Evolutionary conservation across 2,113 vertebrate genomes (phyloP), one percentile per base, ranked within the genome.

Genomic region (Oncorhynchus gorbuscha): DNA sequence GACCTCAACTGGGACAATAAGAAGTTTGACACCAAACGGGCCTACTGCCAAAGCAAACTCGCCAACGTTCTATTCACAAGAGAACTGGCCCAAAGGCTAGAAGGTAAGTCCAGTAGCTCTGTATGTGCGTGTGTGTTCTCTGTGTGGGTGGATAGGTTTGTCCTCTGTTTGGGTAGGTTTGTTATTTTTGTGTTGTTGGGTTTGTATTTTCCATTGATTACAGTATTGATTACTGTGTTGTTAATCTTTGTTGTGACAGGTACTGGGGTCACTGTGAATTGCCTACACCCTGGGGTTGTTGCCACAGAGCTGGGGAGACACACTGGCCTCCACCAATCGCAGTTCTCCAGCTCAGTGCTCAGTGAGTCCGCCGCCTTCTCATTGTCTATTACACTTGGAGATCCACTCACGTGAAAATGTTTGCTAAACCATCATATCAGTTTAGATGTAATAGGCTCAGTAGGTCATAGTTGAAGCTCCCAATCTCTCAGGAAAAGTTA

Each of bases 11-110:
- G 94, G 95, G 92, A 95, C 83, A 91, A 81, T 73, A 95, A 89
- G 90, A 94, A 90, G 86, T 97, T 94, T 71, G 76, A 96, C 82
- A 94, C 95, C 4, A 97, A 95, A 82, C 92, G 87, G 12, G 95
- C 95, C 58, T 97, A 97, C 87, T 96, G 95, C 88, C 95, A 96
- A 87, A 97, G 95, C 89, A 97, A 97, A 89, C 93, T 97, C 59
- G 95, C 95, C 30, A 78, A 94, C 1, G 84, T 96, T 75, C 89
- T 97, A 79, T 96, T 96, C 83, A 95, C 94, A 74, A 92, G 87
- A 85, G 95, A 96, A 84, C 91, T 97, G 72, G 94, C 94, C 77
- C 92, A 86, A 78, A 90, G 87, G 76, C 92, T 97, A 73, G 86
- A 93, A 86, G 95, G 95, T 94, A 75, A 78, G 88, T 83, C 74